Percentiles rank a stretch among this genome's conserved stretches.
These are phyloP conservation scores for Sepiola atlantica DNA, from an alignment of 2,888 invertebrate genomes.

Conservation along the genomic window DNA sequence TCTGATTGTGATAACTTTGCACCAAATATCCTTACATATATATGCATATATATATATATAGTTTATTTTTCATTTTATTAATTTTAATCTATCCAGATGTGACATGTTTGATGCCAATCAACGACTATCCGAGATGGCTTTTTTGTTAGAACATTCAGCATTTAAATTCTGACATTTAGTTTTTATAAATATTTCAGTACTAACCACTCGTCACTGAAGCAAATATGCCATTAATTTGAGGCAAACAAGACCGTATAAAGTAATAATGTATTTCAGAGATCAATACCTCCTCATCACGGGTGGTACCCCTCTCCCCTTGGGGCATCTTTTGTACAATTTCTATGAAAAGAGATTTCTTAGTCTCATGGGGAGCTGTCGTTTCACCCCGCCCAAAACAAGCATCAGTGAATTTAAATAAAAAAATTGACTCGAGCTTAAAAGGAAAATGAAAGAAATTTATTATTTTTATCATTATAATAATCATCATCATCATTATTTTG, in stretches of 20 bases:
- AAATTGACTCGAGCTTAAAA: neutral
- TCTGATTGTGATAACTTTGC: no score
- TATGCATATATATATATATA: no score
- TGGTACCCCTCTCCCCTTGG: neutral
- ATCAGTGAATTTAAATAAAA: neutral
- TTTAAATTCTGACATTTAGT: neutral
- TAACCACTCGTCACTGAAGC: neutral
- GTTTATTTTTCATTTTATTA: no score
- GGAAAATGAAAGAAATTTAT: neutral
- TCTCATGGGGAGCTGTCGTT: neutral
- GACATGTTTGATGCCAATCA: no score
- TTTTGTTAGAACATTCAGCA: neutral
- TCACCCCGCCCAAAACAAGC: neutral
- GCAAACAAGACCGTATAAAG: neutral
- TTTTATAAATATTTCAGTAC: neutral
- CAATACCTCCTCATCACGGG: neutral
- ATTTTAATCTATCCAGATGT: no score
- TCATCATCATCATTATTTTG: neutral
- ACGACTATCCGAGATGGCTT: neutral
- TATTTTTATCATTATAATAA: neutral
- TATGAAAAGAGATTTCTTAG: neutral
- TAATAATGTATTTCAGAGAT: constrained; percentile 14
- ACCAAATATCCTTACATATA: no score
- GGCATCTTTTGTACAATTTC: neutral
- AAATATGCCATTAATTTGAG: neutral